Base-by-base conservation (phyloP, 1,140 invertebrate species). In the Cardiocondyla obscurior region DNA sequence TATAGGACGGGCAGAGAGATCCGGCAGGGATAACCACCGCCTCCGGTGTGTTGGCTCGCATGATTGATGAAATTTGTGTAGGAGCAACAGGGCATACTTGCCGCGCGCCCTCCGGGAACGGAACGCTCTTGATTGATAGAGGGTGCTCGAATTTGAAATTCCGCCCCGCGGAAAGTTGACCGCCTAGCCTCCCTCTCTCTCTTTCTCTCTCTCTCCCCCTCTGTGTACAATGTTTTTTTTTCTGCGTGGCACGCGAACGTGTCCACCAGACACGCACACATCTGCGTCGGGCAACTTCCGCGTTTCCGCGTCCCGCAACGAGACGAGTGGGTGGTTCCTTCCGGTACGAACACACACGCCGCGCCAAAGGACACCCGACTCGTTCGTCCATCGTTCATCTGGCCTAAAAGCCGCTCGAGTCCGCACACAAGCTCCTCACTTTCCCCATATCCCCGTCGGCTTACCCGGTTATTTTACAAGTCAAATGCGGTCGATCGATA, bases 61-160 rank as follows among this genome's bases (percentile, higher is more conserved):
- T 88, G 85, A 89, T 86, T 51, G 84, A 89, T 86, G 85, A 79
- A 85, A 55, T 82, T 85, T 87, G 84, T 82, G 58, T 87, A 81
- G 82, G 65, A 89, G 86, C 51, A 36, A 14, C 57, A 70, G 51
- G 30, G 60, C 25, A 22, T 57, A 60, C 46, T 79, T 69, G 46
- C 46, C 19, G 62, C 12, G 64, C 44, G n/a, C 19, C 39, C 60
- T 58, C 42, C 44, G 55, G 67, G 44, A 44, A 28, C 62, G 14
- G 22, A 70, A 30, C 16, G 84, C 42, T 73, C 69, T 81, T 88
- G 86, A 88, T 87, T 74, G 86, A 88, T 84, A 88, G 82, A 67
- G 58, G 10, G 19, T 12, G 67, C 25, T 39, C 46, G 62, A 84
- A 88, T 87, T 84, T 87, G 53, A 84, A 88, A 84, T 88, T 87